Base-by-base conservation (phyloP, 2,888 invertebrate genomes). In the Eupithecia exiguata region DNA sequence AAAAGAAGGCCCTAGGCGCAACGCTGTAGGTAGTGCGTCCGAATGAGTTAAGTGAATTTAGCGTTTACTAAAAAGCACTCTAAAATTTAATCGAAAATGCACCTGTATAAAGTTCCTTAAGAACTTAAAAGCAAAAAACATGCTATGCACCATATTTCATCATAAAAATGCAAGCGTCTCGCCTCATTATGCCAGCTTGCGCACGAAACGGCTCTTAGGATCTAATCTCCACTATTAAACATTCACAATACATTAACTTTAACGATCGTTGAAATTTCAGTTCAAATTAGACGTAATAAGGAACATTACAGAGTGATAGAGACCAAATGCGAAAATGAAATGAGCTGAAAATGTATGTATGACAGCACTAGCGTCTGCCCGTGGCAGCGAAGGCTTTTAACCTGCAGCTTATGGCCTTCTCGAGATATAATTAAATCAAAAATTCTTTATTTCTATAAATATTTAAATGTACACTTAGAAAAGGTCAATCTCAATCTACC, bases 191-290 rank as follows among this genome's bases (percentile, higher is more conserved):
- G 49, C n/a, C 53, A 7, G n/a, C n/a, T 53, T 25, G 12, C 12
- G 25, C 12, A 65, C 63, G 38, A 63, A 61, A 38, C 12, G 63
- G 36, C 69, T 69, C 77, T 16, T 77, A 72, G 66, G 46, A 68
- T 74, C 72, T 76, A 72, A 78, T 65, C 66, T 61, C 25, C 21
- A 30, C 73, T 71, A 76, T 78, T 74, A 76, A 71, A 77, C 74
- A 77, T 76, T 77, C 76, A 72, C 74, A 73, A 72, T 68, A 68
- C 78, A 70, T 76, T 77, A 72, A 58, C 40, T 69, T n/a, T 46
- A 63, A 62, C 71, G 66, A 73, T 65, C 40, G 70, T 18, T 40
- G 25, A 63, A 71, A 76, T 78, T 77, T 75, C 76, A 72, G 66
- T 67, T 69, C 69, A 70, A 76, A 74, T 77, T 68, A 40, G 68